phyloP scores from a whole-genome alignment of 2,888 invertebrate genomes.

The Elysia crispata region DNA sequence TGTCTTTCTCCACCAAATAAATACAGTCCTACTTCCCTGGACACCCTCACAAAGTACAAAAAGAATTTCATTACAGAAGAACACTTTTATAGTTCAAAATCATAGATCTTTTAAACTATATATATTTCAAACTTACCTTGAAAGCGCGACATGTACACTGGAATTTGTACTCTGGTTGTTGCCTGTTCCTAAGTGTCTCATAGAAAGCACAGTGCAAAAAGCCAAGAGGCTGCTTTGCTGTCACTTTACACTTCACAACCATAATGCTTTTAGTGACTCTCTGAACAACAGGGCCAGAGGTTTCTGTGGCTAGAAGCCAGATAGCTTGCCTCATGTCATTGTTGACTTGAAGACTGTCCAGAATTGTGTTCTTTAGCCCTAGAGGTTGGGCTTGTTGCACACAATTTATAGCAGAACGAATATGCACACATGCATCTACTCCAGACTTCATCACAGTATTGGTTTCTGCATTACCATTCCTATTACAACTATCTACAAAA shows the following conservation, averaged over 20 bases:
- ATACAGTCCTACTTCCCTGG: too few species aligned
- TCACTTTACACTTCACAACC: constrained; percentile 85
- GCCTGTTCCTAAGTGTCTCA: constrained; percentile 69
- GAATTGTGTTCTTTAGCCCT: constrained; percentile 81
- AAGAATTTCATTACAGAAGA: too few species aligned
- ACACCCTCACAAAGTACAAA: too few species aligned
- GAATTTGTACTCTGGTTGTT: constrained; percentile 80
- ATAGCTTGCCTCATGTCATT: constrained; percentile 82
- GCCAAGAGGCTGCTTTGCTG: constrained; percentile 84
- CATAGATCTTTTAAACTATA: too few species aligned
- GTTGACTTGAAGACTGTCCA: constrained; percentile 81
- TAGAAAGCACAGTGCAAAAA: constrained; percentile 84
- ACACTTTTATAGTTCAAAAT: too few species aligned
- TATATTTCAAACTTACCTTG: constrained; percentile 76
- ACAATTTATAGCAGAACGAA: constrained; percentile 83
- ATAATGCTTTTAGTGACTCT: constrained; percentile 84
- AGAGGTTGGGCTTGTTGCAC: constrained; percentile 82
- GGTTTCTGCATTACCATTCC: constrained; percentile 53
- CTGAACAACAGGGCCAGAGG: constrained; percentile 83
- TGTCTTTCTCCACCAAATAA: too few species aligned
- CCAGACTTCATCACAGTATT: constrained; percentile 38
- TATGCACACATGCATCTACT: constrained; percentile 81
- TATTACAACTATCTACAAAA: constrained; percentile 76
- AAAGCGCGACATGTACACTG: constrained; percentile 81
- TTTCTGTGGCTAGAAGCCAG: constrained; percentile 81